Evolutionary conservation across 2,113 vertebrate species (phyloP).

Genomic region (Pavo muticus): DNA sequence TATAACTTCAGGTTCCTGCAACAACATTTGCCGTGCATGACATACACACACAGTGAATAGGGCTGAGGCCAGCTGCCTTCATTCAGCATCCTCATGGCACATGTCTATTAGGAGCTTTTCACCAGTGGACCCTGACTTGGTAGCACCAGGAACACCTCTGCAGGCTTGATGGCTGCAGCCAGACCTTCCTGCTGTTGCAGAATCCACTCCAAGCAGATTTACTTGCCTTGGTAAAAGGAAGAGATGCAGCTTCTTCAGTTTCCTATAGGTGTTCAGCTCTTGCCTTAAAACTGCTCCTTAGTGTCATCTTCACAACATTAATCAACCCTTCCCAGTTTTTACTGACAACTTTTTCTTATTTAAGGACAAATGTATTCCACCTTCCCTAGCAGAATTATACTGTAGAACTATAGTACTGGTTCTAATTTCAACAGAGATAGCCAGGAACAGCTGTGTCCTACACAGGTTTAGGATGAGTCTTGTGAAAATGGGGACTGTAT

Average conservation of each 20-base stretch:
- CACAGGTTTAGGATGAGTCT: not conserved
- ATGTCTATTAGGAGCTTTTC: not conserved
- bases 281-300: not conserved
- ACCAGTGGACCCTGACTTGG: not conserved
- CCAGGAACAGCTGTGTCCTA: not conserved
- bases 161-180: not conserved
- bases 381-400: not conserved
- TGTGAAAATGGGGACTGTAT: not conserved
- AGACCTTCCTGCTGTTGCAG: not conserved
- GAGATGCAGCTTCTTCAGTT: not conserved
- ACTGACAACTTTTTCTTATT: not conserved
- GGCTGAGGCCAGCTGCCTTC: constrained; percentile 4
- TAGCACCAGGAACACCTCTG: not conserved
- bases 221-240: not conserved
- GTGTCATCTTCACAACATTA: not conserved
- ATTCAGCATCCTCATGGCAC: not conserved
- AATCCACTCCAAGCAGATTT: not conserved
- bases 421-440: not conserved
- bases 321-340: not conserved
- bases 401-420: not conserved
- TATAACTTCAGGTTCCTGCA: not conserved
- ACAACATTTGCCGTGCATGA: not conserved
- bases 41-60: not conserved
- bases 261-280: not conserved
- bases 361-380: not conserved